Conservation (phyloP, 2,113 vertebrate genomes). For the Dissostichus mawsoni region DNA sequence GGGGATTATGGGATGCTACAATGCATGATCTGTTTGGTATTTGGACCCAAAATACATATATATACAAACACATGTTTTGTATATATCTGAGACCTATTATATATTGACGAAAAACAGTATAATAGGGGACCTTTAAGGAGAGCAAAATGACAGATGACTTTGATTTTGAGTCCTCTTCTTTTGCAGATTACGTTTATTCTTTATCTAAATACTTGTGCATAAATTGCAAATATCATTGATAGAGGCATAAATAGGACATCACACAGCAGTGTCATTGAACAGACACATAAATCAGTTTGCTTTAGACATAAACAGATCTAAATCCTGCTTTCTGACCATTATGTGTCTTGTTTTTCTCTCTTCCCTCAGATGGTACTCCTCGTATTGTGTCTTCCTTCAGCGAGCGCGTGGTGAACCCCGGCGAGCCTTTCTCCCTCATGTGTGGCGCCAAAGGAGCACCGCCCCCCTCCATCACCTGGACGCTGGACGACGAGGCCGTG, state of each 20-base stretch:
- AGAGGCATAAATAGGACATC: not conserved
- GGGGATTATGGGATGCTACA: too few species aligned
- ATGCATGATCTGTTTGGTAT: too few species aligned
- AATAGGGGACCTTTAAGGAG: too few species aligned
- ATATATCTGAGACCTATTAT: too few species aligned
- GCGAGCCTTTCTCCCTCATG: conserved; percentile 98
- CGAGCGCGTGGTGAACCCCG: conserved; percentile 97
- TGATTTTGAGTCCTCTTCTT: not conserved
- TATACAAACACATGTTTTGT: too few species aligned
- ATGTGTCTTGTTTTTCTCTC: conserved; percentile 26
- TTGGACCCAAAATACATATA: too few species aligned
- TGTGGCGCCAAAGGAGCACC: conserved; percentile 96
- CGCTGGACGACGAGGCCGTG: conserved; percentile 95
- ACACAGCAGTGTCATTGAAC: not conserved
- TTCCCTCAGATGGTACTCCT: conserved; percentile 92
- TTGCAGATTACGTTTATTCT: not conserved
- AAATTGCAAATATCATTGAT: not conserved
- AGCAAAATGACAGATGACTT: conserved; percentile 11
- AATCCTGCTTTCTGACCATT: not conserved
- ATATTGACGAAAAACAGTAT: too few species aligned
- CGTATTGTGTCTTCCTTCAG: conserved; percentile 98
- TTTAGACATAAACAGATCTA: not conserved
- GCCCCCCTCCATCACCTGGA: conserved; percentile 96
- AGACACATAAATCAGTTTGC: not conserved
- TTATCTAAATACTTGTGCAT: not conserved